Conservation (phyloP, 1,140 invertebrate species). For the Psilanteris sp. region DNA sequence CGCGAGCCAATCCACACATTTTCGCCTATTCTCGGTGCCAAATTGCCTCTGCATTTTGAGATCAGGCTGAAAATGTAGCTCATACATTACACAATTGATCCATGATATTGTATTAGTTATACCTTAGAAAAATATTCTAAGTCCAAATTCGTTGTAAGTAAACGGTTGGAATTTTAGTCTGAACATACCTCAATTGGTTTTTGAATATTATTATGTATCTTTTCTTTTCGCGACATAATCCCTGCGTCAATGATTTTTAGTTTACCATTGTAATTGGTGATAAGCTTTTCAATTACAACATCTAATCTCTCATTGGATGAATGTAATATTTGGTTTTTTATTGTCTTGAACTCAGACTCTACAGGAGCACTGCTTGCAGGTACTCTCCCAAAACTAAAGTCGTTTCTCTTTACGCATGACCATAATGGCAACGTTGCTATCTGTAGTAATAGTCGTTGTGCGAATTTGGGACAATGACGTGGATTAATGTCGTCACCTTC, state of each 20-base stretch:
- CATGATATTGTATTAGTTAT: no score
- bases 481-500: slow-evolving; percentile 22
- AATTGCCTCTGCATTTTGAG: no score
- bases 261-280: slow-evolving; percentile 11
- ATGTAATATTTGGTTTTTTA: slow-evolving; percentile 15
- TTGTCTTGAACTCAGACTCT: slow-evolving; percentile 5
- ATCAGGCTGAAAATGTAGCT: no score
- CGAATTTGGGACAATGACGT: slow-evolving; percentile 1
- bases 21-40: no score
- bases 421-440: slow-evolving; percentile 8
- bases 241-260: slow-evolving; percentile 9
- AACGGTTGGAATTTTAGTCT: no score
- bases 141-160: no score
- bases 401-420: slow-evolving; percentile 5
- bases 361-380: no score
- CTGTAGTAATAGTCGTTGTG: slow-evolving; percentile 1
- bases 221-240: no score
- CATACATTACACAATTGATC: no score
- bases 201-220: not conserved
- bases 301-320: slow-evolving; percentile 1
- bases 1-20: no score
- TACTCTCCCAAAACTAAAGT: slow-evolving; percentile 8
- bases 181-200: no score
- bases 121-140: no score
- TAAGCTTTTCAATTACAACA: slow-evolving; percentile 1